Evolutionary conservation across 2,797 vertebrate species (phyloP).

Genomic region (Falco novaeseelandiae): DNA sequence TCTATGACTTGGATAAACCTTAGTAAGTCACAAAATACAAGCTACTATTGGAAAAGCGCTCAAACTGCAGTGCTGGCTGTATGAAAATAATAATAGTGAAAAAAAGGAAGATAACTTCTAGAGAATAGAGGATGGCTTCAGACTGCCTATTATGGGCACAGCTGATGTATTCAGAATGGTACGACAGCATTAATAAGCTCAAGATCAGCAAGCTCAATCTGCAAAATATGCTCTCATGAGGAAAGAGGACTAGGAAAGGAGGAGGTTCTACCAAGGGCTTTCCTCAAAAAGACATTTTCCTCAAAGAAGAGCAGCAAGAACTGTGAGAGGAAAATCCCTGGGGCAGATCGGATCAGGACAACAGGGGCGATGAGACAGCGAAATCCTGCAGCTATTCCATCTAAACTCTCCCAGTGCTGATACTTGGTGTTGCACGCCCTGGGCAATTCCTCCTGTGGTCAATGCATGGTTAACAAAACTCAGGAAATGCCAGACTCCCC

Average conservation of each 20-base stretch:
- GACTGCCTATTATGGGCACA: background rate
- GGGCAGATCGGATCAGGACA: background rate
- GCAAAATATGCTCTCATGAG: background rate
- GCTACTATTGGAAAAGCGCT: background rate
- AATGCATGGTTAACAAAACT: background rate
- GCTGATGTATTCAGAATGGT: background rate
- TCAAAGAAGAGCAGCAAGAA: background rate
- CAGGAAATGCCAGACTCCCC: background rate
- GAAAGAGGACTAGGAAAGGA: background rate
- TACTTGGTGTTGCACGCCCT: accelerated
- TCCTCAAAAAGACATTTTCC: background rate
- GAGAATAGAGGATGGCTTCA: background rate
- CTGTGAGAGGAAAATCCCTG: background rate
- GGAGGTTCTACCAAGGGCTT: background rate
- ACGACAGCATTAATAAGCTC: background rate
- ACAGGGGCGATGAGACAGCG: background rate
- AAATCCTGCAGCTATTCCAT: background rate
- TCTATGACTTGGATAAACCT: conserved; percentile 47
- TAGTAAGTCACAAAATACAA: conserved; percentile 14
- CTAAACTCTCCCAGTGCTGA: background rate
- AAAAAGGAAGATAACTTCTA: background rate
- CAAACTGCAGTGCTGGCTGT: background rate
- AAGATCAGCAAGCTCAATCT: background rate
- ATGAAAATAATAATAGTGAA: background rate
- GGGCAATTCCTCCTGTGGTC: background rate